Evolutionary conservation across 2,888 invertebrate species (phyloP), one percentile per base, ranked within the genome.

Genomic region (Hoplodrina ambigua): DNA sequence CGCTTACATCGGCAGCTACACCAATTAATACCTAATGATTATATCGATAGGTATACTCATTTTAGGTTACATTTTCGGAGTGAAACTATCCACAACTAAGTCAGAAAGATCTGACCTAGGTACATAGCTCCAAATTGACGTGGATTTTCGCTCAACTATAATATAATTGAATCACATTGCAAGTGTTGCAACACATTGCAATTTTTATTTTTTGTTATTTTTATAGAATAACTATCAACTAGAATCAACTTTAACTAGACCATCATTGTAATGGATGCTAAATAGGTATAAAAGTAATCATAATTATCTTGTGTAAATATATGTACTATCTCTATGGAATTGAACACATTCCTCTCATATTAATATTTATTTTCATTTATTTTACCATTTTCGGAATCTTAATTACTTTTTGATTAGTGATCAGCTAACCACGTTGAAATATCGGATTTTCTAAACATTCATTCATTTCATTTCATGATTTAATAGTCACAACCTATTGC

Each of bases 1-100:
- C 70, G 89, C 96, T 8, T 96, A 93, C 74, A 90, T 97, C 58
- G 97, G 97, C 75, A 94, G 95, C 49, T 96, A 95, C 55, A 52
- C 10, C 13, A 50, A 64, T 53, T 84, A 71, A 69, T 33, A n/a
- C 8, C 6, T 30, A 30, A 11, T 46, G 5, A 41, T 25, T 19
- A 19, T 56, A 44, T 17, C 41, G 5, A 30, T 20, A 44, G 66
- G 41, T 50, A 19, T 25, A 25, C 11, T 7, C 7, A 25, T 11
- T 0, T 15, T 15, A 53, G 25, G 13, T 33, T 19, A 6, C 17
- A 25, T 52, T 17, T 25, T 60, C 13, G 19, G 10, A 11, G 17
- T 54, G 6, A 46, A 53, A 25, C 25, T 20, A 19, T 46, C 19
- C 46, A 54, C 53, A 19, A 19, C 25, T 2, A 59, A 10, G 15